A percentile compares a stretch with the other conserved stretches of the same genome.
These are phyloP conservation scores for Aleiodes testaceus DNA, from an alignment of 2,888 invertebrate genomes.

Conservation along the genomic window DNA sequence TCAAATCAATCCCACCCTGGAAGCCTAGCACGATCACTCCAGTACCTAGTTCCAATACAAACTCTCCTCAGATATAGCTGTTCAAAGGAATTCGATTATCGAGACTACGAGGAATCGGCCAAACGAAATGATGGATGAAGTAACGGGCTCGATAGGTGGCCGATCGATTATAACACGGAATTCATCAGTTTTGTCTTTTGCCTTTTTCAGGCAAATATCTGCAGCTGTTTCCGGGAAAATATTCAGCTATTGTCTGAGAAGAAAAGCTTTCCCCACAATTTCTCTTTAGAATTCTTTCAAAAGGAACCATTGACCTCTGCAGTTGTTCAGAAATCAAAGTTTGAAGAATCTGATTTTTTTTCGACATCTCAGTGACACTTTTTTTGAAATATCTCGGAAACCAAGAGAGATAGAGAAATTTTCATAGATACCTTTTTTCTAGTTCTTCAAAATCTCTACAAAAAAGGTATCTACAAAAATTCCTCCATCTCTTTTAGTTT, in stretches of 20 bases:
- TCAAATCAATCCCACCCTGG: slow-evolving; percentile 25
- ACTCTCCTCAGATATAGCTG: slow-evolving; percentile 22
- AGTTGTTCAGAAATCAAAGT: background rate
- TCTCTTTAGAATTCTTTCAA: background rate
- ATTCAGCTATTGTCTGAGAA: background rate
- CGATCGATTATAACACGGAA: slow-evolving; percentile 51
- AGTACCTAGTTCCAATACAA: background rate
- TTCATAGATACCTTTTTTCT: too few species aligned
- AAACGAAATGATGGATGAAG: slow-evolving; percentile 54
- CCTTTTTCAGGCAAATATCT: too few species aligned
- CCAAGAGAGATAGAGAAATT: too few species aligned
- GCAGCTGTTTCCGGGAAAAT: background rate
- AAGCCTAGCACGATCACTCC: slow-evolving; percentile 9
- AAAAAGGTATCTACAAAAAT: too few species aligned
- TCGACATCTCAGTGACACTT: too few species aligned
- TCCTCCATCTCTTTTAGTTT: too few species aligned
- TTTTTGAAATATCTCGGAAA: too few species aligned
- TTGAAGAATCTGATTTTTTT: background rate
- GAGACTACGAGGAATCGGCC: slow-evolving; percentile 48
- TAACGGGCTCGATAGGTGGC: slow-evolving; percentile 52
- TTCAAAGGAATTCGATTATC: slow-evolving; percentile 52
- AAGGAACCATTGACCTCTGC: background rate
- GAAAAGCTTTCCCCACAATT: background rate
- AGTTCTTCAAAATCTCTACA: too few species aligned
- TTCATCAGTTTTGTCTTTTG: slow-evolving; percentile 40